These are phyloP conservation scores for Caenorhabditis sp. DNA, from an alignment of 2,888 invertebrate genomes.

Conservation along the genomic window DNA sequence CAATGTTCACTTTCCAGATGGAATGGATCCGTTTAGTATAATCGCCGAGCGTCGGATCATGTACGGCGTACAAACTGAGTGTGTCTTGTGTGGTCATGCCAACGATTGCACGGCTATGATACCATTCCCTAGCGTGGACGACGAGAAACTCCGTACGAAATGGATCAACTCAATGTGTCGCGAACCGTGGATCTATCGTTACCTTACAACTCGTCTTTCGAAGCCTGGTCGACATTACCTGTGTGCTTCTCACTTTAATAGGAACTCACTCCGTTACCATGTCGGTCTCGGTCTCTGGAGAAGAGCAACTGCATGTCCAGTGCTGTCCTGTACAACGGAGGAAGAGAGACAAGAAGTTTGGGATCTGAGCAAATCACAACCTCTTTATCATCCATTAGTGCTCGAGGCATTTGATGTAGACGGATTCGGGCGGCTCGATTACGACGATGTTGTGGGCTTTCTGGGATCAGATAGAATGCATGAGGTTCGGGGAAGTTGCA, in stretches of 20 bases:
- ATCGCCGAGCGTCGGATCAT: conserved; percentile 69
- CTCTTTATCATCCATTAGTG: conserved; percentile 60
- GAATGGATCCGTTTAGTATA: conserved; percentile 62
- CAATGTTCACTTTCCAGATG: conserved; percentile 53
- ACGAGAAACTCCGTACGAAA: conserved; percentile 54
- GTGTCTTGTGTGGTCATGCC: conserved; percentile 64
- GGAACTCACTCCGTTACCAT: conserved; percentile 60
- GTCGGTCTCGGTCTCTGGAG: conserved; percentile 57
- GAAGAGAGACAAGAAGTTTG: conserved; percentile 60
- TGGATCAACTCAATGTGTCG: conserved; percentile 71
- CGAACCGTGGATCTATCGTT: conserved; percentile 67
- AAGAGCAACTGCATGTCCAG: conserved; percentile 40
- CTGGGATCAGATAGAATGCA: conserved; percentile 41
- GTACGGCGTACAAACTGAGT: conserved; percentile 61
- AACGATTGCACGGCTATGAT: conserved; percentile 66
- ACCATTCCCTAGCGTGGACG: conserved; percentile 63
- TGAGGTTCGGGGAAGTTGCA: conserved; percentile 17
- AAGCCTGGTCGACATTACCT: conserved; percentile 70
- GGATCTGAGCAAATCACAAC: conserved; percentile 55
- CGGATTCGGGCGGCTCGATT: conserved; percentile 44
- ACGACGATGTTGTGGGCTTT: conserved; percentile 44
- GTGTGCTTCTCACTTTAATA: conserved; percentile 67
- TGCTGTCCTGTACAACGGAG: conserved; percentile 55
- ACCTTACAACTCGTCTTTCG: conserved; percentile 53
- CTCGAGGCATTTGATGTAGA: conserved; percentile 52